These are phyloP conservation scores for Nemoura dubitans DNA, from an alignment of 2,888 invertebrate species.

Conservation along the genomic window DNA sequence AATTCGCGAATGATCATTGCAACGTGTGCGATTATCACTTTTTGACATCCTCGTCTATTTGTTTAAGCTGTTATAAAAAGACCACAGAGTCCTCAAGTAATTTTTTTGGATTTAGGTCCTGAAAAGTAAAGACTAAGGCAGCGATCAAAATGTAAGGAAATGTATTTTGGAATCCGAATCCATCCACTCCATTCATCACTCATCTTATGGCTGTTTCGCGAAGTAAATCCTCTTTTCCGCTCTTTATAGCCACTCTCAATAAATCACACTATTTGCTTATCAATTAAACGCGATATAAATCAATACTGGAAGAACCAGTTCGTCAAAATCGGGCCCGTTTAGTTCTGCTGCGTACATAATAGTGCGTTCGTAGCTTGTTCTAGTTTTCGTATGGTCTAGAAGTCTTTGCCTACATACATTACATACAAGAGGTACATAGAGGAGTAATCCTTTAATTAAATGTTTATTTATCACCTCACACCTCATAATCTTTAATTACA, in stretches of 20 bases:
- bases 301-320: not conserved
- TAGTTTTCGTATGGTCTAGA: not conserved
- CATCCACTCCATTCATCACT: not conserved
- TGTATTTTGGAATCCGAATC: too few relatives aligned
- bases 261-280: not conserved
- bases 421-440: not conserved
- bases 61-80: too few relatives aligned
- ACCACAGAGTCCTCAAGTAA: too few relatives aligned
- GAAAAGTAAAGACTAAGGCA: too few relatives aligned
- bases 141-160: too few relatives aligned
- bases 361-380: not conserved
- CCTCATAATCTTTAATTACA: conserved; percentile 3
- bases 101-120: too few relatives aligned
- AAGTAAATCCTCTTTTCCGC: not conserved
- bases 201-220: not conserved
- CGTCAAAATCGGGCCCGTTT: not conserved
- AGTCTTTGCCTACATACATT: not conserved
- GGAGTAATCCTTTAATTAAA: conserved; percentile 3
- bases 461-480: conserved; percentile 31
- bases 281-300: not conserved
- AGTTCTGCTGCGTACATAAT: not conserved
- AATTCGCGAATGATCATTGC: too few relatives aligned
- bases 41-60: too few relatives aligned
- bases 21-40: too few relatives aligned
- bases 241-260: not conserved